These are phyloP conservation scores for Thamnaconus septentrionalis DNA, from an alignment of 2,113 vertebrate genomes.

Conservation along the genomic window DNA sequence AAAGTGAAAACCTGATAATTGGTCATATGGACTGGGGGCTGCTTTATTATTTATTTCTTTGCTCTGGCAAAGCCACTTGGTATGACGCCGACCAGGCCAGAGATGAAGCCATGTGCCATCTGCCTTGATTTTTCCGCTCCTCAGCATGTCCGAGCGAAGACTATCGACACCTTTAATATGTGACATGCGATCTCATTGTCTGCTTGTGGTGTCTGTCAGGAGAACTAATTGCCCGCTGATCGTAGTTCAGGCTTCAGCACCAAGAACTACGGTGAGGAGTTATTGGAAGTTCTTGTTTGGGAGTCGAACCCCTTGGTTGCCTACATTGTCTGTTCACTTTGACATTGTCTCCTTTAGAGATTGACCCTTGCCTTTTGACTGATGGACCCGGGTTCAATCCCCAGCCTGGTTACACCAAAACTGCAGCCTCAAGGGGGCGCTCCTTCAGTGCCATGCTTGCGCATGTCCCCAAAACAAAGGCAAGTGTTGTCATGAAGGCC, in stretches of 20 bases:
- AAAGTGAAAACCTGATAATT: slow-evolving; percentile 81
- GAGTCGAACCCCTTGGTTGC: too few relatives aligned
- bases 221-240: slow-evolving; percentile 46
- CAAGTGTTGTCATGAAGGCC: too few relatives aligned
- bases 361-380: too few relatives aligned
- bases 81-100: slow-evolving; percentile 48
- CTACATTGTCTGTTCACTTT: too few relatives aligned
- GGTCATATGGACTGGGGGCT: slow-evolving; percentile 76
- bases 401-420: too few relatives aligned
- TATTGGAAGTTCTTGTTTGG: too few relatives aligned
- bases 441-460: too few relatives aligned
- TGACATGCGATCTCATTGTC: slow-evolving; percentile 44
- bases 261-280: neutral
- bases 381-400: too few relatives aligned
- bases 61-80: slow-evolving; percentile 64
- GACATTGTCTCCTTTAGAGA: too few relatives aligned
- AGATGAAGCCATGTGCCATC: slow-evolving; percentile 71
- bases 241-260: slow-evolving; percentile 9
- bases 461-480: too few relatives aligned
- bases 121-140: slow-evolving; percentile 60
- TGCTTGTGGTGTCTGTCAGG: slow-evolving; percentile 12
- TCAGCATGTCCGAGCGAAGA: slow-evolving; percentile 47
- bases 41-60: slow-evolving; percentile 30
- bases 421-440: too few relatives aligned
- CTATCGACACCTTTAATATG: slow-evolving; percentile 55